Conservation (phyloP, 2,797 vertebrate genomes). For the Mormyrus hasselquistii region DNA sequence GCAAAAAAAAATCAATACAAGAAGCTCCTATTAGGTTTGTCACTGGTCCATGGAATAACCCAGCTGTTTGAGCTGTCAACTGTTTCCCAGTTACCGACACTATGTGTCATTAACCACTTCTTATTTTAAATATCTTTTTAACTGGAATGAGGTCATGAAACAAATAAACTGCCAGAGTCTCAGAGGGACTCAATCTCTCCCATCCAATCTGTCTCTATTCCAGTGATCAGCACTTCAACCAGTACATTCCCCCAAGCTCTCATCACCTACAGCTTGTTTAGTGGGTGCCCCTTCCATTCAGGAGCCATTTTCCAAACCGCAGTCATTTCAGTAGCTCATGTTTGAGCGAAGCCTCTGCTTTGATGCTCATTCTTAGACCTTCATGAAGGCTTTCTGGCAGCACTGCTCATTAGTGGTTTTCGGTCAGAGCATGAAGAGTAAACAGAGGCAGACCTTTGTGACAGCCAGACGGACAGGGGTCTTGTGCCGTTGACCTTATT, state of each 20-base stretch:
- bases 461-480: too few relatives aligned
- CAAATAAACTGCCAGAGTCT: neutral
- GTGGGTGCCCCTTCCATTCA: neutral
- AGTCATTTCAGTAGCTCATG: neutral
- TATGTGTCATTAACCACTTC: neutral
- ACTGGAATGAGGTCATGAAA: neutral
- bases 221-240: conserved; percentile 10
- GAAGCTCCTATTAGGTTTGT: neutral
- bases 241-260: conserved; percentile 25
- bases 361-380: neutral
- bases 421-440: neutral
- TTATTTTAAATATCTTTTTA: neutral
- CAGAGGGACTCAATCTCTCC: neutral
- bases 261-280: conserved; percentile 20
- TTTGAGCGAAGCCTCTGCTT: neutral
- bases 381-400: neutral
- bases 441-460: neutral
- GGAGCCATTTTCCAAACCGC: neutral
- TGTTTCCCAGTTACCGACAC: neutral
- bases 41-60: neutral
- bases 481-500: neutral
- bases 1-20: neutral
- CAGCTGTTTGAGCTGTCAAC: neutral
- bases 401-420: neutral
- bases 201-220: neutral